These are phyloP conservation scores for Campoplex nolae DNA, from an alignment of 2,888 invertebrate genomes.

Conservation along the genomic window DNA sequence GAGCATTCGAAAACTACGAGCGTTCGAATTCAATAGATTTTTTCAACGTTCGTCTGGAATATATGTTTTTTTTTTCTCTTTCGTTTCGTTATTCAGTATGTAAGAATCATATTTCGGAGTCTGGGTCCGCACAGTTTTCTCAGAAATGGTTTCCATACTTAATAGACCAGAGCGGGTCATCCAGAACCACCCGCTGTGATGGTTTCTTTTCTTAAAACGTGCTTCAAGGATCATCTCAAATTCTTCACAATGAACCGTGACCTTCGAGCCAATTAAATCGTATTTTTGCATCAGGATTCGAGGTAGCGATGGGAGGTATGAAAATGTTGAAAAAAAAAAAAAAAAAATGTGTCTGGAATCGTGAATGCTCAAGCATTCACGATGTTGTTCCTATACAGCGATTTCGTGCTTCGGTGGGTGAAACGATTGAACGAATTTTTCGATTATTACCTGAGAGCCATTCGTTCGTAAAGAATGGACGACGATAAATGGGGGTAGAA, in stretches of 20 bases:
- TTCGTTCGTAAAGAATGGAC: not conserved
- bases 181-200: slow-evolving; percentile 12
- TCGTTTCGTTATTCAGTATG: not conserved
- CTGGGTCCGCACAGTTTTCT: not conserved
- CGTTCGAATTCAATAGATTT: slow-evolving; percentile 19
- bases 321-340: slow-evolving; percentile 21
- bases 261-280: slow-evolving; percentile 71
- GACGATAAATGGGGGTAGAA: not conserved
- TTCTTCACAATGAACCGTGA: slow-evolving; percentile 29
- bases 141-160: not conserved
- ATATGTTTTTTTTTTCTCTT: not conserved
- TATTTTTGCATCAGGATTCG: slow-evolving; percentile 71
- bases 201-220: not conserved
- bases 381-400: not conserved
- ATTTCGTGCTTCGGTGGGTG: not conserved
- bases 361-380: not conserved
- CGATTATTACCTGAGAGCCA: not conserved
- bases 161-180: not conserved
- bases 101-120: not conserved
- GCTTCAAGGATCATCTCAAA: not conserved
- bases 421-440: not conserved
- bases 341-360: slow-evolving; percentile 24
- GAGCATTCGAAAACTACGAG: slow-evolving; percentile 29
- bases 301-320: slow-evolving; percentile 71
- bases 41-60: not conserved